Evolutionary conservation across 2,888 invertebrate genomes (phyloP), one percentile per base, ranked within the genome.

Genomic region (Parnassius mnemosyne): DNA sequence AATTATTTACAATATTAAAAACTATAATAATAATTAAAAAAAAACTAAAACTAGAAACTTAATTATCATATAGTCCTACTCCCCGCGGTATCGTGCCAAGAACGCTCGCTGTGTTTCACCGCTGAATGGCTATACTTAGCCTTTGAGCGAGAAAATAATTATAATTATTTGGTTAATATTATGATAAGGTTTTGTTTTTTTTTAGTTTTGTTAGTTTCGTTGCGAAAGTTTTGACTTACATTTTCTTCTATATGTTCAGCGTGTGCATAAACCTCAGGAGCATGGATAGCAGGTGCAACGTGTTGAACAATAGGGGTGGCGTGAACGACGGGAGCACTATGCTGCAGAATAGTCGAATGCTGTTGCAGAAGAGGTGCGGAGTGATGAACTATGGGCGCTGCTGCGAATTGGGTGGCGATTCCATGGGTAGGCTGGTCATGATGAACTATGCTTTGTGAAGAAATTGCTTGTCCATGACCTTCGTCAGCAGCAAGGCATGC

Each of bases 381-480:
- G 50, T 75, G 74, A 20, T 73, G 70, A n/a, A 76, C 58, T 1
- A 74, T 49, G 11, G 71, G 67, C 52, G 69, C 49, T 47, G 71
- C 65, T 3, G 77, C 73, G 57, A 77, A 76, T 63, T 80, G 79
- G 1, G 72, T 71, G 56, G 72, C 70, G 13, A 74, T 74, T 56
- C 84, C 81, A 47, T 80, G 82, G 2, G 77, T 69, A 0, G 83
- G 79, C 65, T 89, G 83, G 67, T 88, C 85, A 64, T 89, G 89
- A 54, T 83, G 86, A 66, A 85, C 69, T 66, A 91, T 86, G 76
- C 85, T 90, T 62, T 90, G 90, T 11, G 89, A 88, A 16, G 91
- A 90, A 13, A 91, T 74, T 3, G 89, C 88, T 7, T 77, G 75
- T 7, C 77, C 78, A 34, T 89, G 84, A 9, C 83, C 79, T 3